Percentiles rank a stretch among this genome's conserved stretches.
Conservation (phyloP, 2,888 invertebrate species). For the Chymomyza amoena region DNA sequence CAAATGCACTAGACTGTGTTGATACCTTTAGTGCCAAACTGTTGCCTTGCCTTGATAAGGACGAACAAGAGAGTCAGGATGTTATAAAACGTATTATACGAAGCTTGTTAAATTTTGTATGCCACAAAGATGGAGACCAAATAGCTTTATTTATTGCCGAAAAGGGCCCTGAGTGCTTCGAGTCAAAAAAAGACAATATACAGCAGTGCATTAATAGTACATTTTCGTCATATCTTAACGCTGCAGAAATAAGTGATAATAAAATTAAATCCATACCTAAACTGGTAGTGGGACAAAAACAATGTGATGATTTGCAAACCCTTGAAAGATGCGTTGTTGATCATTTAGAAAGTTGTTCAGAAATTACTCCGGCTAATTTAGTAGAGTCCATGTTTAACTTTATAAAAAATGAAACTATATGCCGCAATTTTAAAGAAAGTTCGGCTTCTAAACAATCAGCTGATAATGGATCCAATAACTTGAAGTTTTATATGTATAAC, state of each 20-base stretch:
- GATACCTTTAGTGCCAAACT: constrained; percentile 81
- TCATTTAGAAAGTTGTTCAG: constrained; percentile 69
- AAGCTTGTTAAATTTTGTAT: constrained; percentile 86
- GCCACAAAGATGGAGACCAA: constrained; percentile 89
- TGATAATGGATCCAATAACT: neutral
- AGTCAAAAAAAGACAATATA: constrained; percentile 82
- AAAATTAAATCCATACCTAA: constrained; percentile 80
- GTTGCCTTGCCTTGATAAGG: constrained; percentile 82
- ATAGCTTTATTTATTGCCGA: constrained; percentile 91
- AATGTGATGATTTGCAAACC: constrained; percentile 73
- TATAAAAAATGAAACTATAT: constrained; percentile 75
- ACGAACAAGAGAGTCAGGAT: constrained; percentile 83
- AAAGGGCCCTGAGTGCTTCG: constrained; percentile 87
- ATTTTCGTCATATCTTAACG: constrained; percentile 78
- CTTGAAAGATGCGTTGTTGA: constrained; percentile 73
- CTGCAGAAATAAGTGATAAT: constrained; percentile 78
- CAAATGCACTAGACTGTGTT: constrained; percentile 80
- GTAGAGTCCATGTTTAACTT: constrained; percentile 77
- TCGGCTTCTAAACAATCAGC: constrained; percentile 11
- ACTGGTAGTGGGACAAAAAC: constrained; percentile 81
- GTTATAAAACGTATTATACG: constrained; percentile 84
- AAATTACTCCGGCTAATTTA: constrained; percentile 76
- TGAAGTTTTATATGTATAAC: neutral
- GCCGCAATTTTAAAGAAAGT: constrained; percentile 56
- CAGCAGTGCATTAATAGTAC: constrained; percentile 84